A percentile compares a stretch with the other conserved stretches of the same genome.
Conservation (phyloP, 1,140 invertebrate species). For the Drosophila prosaltans region DNA sequence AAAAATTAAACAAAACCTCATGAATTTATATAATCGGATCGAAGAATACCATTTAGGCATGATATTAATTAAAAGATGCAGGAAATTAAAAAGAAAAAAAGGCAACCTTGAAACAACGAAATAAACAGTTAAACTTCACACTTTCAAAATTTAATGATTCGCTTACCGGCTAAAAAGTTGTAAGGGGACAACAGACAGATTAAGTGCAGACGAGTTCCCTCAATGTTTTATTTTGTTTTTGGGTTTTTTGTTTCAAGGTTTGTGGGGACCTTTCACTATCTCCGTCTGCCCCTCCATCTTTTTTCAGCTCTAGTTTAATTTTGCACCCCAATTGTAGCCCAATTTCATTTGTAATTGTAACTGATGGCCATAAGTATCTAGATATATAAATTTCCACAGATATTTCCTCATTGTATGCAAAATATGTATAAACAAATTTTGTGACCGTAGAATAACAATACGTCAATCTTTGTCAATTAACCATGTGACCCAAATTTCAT, state of each 20-base stretch:
- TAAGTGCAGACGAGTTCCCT: constrained; percentile 26
- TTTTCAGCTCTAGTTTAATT: background rate
- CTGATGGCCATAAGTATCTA: constrained; percentile 36
- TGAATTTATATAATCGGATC: background rate
- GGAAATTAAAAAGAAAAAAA: constrained; percentile 37
- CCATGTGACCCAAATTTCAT: constrained; percentile 74
- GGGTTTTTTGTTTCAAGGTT: constrained; percentile 34
- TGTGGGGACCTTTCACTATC: constrained; percentile 30
- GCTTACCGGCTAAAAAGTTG: constrained; percentile 25
- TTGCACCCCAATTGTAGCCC: background rate
- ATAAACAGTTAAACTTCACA: constrained; percentile 40
- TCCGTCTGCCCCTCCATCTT: background rate
- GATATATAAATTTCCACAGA: constrained; percentile 14
- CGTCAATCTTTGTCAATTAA: constrained; percentile 81
- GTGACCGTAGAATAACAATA: constrained; percentile 69
- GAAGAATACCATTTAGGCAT: constrained; percentile 20
- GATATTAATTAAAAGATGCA: constrained; percentile 47
- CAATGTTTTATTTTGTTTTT: constrained; percentile 1
- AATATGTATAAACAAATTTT: constrained; percentile 66
- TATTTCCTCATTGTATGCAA: constrained; percentile 77
- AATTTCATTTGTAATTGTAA: constrained; percentile 38
- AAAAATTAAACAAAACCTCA: background rate
- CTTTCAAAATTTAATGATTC: constrained; percentile 51
- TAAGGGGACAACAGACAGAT: constrained; percentile 28
- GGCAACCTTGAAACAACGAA: constrained; percentile 36